Base-by-base conservation (phyloP, 2,113 vertebrate genomes). In the Tragelaphus strepsiceros region DNA sequence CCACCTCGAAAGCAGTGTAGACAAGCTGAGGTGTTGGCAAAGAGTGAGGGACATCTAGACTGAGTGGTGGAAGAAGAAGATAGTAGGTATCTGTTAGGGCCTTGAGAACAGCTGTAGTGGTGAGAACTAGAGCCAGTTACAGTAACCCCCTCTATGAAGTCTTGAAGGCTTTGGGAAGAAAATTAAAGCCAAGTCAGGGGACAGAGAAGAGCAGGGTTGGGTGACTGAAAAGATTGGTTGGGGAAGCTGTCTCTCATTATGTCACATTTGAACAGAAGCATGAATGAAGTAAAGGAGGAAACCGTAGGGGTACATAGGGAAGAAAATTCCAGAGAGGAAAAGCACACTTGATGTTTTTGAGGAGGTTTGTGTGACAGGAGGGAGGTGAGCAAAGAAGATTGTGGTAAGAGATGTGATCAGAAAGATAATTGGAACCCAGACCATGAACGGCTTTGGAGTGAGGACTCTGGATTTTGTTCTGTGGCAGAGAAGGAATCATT, bases 231-330 rank as follows among this genome's bases (percentile, higher is more conserved):
- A 84, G 10, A 88, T 13, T 54, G 21, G 10, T n/a, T 12, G 28
- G n/a, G 49, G 26, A 97, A 62, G 4, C 6, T 61, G 61, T 94
- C 26, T 96, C 78, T 77, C 58, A 67, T 64, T 26, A 64, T 21
- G 24, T 94, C 74, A 61, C 35, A 83, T 58, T 62, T 58, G 71
- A 78, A 78, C 78, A 78, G 35, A 83, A 43, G 91, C 9, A 21
- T 61, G 91, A 93, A 67, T 32, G 19, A 97, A 93, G 56, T 81
- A 74, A 56, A 87, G n/a, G 71, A 97, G 46, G 24, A 81, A 89
- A 10, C 2, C 21, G 9, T 13, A 17, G 5, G 22, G 12, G 10
- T 9, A 10, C 6, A 35, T 12, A 17, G 24, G 91, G n/a, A 49
- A 94, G 43, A 94, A 32, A 3, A 59, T 58, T 67, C 61, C 26